phyloP scores from a whole-genome alignment of 2,113 vertebrate species.

The Smithornis capensis region DNA sequence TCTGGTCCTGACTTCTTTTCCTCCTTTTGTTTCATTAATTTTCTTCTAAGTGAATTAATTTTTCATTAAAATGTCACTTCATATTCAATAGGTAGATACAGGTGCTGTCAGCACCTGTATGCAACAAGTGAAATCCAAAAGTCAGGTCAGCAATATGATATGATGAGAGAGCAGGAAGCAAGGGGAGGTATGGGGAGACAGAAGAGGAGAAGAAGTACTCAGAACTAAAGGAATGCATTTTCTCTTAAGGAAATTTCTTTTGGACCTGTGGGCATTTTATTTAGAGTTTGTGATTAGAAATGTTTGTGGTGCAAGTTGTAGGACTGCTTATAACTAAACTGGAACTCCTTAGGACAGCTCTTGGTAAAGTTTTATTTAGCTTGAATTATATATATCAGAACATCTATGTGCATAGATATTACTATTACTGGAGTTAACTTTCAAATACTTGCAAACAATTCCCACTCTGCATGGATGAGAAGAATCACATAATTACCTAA shows the following conservation, averaged over 20 bases:
- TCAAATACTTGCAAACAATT: neutral
- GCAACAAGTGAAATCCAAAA: neutral
- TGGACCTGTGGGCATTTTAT: neutral
- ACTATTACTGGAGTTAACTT: neutral
- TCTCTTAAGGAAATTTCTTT: neutral
- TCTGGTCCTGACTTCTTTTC: neutral
- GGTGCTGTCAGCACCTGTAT: neutral
- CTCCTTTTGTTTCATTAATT: neutral
- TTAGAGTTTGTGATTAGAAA: neutral
- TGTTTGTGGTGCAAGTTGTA: neutral
- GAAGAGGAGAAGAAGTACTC: neutral
- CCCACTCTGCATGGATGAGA: neutral
- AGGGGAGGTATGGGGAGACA: neutral
- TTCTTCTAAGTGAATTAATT: neutral
- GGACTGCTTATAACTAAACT: neutral
- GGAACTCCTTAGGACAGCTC: neutral
- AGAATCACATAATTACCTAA: neutral
- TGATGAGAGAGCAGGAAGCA: neutral
- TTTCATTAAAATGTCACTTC: neutral
- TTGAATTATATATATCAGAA: neutral
- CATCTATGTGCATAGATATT: neutral
- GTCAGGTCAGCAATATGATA: neutral
- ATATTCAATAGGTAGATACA: neutral
- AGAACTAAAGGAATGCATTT: neutral
- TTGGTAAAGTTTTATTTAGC: neutral